Evolutionary conservation across 2,113 vertebrate genomes (phyloP).

Genomic region (Cyrtonyx montezumae): DNA sequence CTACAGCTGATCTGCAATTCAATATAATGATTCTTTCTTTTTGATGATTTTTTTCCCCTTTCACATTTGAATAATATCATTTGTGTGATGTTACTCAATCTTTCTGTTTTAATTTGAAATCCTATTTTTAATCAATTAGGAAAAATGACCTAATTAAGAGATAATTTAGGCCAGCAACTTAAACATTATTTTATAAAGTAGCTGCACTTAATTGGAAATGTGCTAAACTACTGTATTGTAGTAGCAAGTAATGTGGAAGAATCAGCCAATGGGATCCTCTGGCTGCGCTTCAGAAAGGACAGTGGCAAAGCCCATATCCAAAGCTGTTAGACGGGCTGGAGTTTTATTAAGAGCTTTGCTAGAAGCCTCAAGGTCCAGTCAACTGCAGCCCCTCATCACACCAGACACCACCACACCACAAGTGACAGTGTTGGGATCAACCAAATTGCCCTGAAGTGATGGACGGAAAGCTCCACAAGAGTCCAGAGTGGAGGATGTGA

Average conservation of each 20-base stretch:
- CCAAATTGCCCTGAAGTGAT: background rate
- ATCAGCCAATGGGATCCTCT: conserved; percentile 8
- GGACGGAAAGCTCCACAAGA: background rate
- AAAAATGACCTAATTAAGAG: conserved; percentile 71
- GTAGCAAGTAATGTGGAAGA: conserved; percentile 58
- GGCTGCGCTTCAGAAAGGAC: background rate
- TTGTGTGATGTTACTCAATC: conserved; percentile 53
- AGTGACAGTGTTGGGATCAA: background rate
- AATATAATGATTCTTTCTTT: conserved; percentile 37
- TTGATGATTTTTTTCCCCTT: conserved; percentile 5
- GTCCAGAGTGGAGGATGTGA: background rate
- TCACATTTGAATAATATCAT: conserved; percentile 54
- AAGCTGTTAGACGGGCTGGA: background rate
- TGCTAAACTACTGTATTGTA: conserved; percentile 42
- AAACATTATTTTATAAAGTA: conserved; percentile 61
- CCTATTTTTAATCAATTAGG: conserved; percentile 72
- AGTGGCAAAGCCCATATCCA: conserved; percentile 3
- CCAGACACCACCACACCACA: background rate
- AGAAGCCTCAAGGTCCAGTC: background rate
- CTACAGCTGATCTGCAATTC: conserved; percentile 65
- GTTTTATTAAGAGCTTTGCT: background rate
- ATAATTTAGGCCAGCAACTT: conserved; percentile 68
- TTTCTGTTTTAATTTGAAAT: conserved; percentile 69
- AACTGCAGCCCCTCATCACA: background rate
- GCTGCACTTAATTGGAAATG: conserved; percentile 65